Evolutionary conservation across 2,888 invertebrate genomes (phyloP).

Genomic region (Drosophila austrosaltans): DNA sequence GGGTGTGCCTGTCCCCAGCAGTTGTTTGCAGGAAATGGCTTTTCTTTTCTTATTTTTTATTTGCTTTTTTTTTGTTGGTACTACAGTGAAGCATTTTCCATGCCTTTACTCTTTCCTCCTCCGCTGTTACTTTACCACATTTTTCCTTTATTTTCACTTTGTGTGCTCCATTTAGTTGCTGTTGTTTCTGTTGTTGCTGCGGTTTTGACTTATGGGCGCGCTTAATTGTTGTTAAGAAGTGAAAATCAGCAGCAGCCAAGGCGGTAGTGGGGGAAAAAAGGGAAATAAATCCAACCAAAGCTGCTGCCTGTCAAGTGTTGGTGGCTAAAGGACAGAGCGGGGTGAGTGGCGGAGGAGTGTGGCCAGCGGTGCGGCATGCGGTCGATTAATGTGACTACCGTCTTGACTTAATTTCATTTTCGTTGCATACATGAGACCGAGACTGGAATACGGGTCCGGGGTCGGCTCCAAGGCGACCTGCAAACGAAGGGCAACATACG

Average conservation of each 20-base stretch:
- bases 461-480: constrained; percentile 48
- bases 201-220: constrained; percentile 77
- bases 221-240: constrained; percentile 80
- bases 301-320: constrained; percentile 64
- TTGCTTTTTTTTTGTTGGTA: constrained; percentile 61
- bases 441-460: constrained; percentile 37
- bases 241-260: constrained; percentile 68
- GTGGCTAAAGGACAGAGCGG: constrained; percentile 4
- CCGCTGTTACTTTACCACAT: constrained; percentile 3
- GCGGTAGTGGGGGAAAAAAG: constrained; percentile 38
- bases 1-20: constrained; percentile 60
- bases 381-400: constrained; percentile 76
- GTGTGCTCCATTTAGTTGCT: constrained; percentile 73
- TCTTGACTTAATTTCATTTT: constrained; percentile 79
- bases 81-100: constrained; percentile 55
- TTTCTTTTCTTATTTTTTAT: constrained; percentile 29
- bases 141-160: constrained; percentile 47
- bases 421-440: constrained; percentile 61
- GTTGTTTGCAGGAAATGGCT: constrained; percentile 75
- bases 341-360: not conserved
- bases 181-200: constrained; percentile 65
- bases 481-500: constrained; percentile 27
- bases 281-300: constrained; percentile 71
- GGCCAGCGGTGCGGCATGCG: constrained; percentile 39
- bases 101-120: constrained; percentile 6